A percentile compares a stretch with the other conserved stretches of the same genome.
phyloP scores from a whole-genome alignment of 1,140 invertebrate genomes.

The Uloborus diversus region DNA sequence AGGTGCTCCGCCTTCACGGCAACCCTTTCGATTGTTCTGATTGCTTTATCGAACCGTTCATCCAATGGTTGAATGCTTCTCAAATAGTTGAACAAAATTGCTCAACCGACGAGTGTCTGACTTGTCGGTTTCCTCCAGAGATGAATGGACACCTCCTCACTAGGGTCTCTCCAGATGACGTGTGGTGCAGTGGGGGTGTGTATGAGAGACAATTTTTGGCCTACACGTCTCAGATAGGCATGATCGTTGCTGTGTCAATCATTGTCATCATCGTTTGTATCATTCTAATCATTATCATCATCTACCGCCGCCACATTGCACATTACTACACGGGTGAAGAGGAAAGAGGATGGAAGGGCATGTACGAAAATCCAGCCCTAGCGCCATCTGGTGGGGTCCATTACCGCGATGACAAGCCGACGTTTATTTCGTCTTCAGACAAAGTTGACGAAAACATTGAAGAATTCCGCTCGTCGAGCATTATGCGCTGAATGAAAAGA shows the following conservation, averaged over 20 bases:
- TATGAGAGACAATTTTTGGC: constrained; percentile 23
- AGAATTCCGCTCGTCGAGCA: constrained; percentile 7
- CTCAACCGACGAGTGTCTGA: constrained; percentile 65
- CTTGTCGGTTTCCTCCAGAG: constrained; percentile 51
- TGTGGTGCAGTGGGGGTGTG: background rate
- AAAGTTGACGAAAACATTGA: constrained; percentile 48
- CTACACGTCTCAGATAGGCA: constrained; percentile 57
- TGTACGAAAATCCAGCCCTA: constrained; percentile 45
- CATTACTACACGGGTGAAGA: constrained; percentile 78
- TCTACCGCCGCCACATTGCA: constrained; percentile 72
- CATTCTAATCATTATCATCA: constrained; percentile 61
- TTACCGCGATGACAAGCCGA: constrained; percentile 24
- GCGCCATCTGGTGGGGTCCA: constrained; percentile 13
- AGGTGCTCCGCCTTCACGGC: constrained; percentile 67
- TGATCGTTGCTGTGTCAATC: constrained; percentile 63
- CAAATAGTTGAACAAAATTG: constrained; percentile 55
- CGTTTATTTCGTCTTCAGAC: constrained; percentile 25
- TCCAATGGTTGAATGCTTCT: constrained; percentile 61
- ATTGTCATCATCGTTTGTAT: constrained; percentile 62
- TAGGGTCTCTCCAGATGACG: constrained; percentile 3
- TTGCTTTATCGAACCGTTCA: constrained; percentile 66
- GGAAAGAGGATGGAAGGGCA: constrained; percentile 62
- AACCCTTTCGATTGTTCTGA: constrained; percentile 76
- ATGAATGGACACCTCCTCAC: constrained; percentile 40
- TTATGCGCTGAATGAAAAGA: constrained; percentile 5